Evolutionary conservation across 53 echinoderm and acorn worm species (phyloP), one percentile per base, ranked within the genome.

Genomic region (Antedon mediterranea): DNA sequence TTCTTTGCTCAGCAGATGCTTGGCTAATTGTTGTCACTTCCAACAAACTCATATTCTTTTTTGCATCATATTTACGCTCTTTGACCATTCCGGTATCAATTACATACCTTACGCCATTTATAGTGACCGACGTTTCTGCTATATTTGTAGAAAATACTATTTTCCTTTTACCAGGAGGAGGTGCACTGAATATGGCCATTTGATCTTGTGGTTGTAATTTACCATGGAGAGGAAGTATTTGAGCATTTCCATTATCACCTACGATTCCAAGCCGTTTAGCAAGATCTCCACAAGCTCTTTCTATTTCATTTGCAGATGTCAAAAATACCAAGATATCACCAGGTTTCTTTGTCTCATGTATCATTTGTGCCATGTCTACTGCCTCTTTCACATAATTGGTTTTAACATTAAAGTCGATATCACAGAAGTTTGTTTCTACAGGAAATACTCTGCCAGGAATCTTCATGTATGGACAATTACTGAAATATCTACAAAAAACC

Each of bases 121-220:
- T 86, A 31, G 86, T 86, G 43, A 86, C 79, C 27, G 86, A 86
- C 4, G 86, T 86, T 77, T 86, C 86, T 27, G 86, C 86, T 18
- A 86, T 72, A 73, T 86, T 86, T 4, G 86, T 86, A 11, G 86
- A 86, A 79, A 86, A 86, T 32, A 86, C 78, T n/a, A 86, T 82
- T 75, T 86, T 86, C 34, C 86, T 71, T 37, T 79, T 78, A 15
- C 76, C 82, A 13, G 73, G 11, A 78, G 32, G 74, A 37, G 86
- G 30, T 29, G 75, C 82, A 0, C 30, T 75, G 71, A 86, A 86
- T 34, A 86, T 82, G 13, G 78, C 82, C 86, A 86, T 82, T 71
- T 86, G 86, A 29, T 86, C 86, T 20, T 86, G 82, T 29, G 82
- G 71, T 78, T 86, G 86, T 30, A 86, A 74, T 75, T 82, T 73